Base-by-base conservation (phyloP, 2,888 invertebrate species). In the Amphipyra tragopoginis region DNA sequence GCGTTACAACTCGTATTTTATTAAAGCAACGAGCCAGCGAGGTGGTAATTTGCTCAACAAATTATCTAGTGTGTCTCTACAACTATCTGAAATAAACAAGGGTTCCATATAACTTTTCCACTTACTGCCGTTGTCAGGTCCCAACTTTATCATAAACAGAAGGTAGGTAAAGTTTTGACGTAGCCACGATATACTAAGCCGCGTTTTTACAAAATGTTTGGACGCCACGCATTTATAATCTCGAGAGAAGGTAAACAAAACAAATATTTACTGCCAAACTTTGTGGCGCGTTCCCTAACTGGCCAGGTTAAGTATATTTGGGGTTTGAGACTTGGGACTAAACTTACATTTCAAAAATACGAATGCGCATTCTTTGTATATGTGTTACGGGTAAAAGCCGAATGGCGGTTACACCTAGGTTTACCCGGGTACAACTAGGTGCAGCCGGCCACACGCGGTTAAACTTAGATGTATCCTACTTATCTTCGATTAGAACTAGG, bases 111-210 rank as follows among this genome's bases (percentile, higher is more conserved):
- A 86, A 89, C 84, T 88, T 88, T 87, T 80, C 85, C 86, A 85
- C 86, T 87, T 86, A 86, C 82, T 72, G 71, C 71, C 77, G 75
- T 75, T 84, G 84, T 85, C 87, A 82, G 80, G 62, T 80, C 77
- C 82, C 77, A 86, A 88, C 87, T 86, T 86, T 81, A 82, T 84
- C 83, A 84, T 86, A 88, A 87, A 88, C 87, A 86, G 85, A 84
- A 83, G 83, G 83, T 83, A 83, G 83, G 83, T 83, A 83, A 86
- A 89, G 81, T 86, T 88, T 80, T 72, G 82, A 81, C 85, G 77
- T 75, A 80, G 80, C 78, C 79, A 79, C 81, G 81, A 29, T 7
- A 67, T 68, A 72, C 65, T 71, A 71, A 7, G 48, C 43, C 72
- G 47, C 70, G 80, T 86, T 86, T 84, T 86, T 85, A 68, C 44